Evolutionary conservation across 2,888 invertebrate species (phyloP), one percentile per base, ranked within the genome.

Genomic region (Alsophila aescularia): DNA sequence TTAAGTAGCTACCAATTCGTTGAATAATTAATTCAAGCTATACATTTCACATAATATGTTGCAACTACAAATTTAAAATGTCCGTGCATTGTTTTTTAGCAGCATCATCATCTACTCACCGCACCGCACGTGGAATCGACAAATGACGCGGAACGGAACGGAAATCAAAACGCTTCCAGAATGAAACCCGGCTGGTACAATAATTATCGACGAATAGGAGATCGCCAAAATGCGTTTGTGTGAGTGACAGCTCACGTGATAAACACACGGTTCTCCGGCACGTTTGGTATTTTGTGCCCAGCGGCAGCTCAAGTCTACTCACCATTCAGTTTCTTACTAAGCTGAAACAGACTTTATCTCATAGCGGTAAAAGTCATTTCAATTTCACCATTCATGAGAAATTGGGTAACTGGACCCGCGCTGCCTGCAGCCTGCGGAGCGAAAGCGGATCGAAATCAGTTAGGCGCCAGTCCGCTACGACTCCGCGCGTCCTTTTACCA

Each of bases 371-470:
- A 13, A 29, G 29, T 8, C 16, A 42, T 34, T 35, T 24, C 13
- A 27, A n/a, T 14, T 34, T n/a, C 2, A 7, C 8, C 27, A n/a
- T 6, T 12, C 8, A n/a, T 2, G 37, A 21, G 1, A 48, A 14
- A 2, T 32, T 5, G 18, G 18, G 21, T 9, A 40, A 27, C 41
- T 27, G 21, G 42, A 42, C 16, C 27, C 31, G 36, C 29, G n/a
- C 13, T 31, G 42, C 10, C 37, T 32, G 16, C 24, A 36, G 31
- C 10, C 27, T 40, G 29, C 49, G 34, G 15, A 36, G 27, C 45
- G 45, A 36, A 35, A 49, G 27, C 35, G 29, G 41, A 29, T 42
- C 50, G 50, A 36, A 49, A 21, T 12, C 36, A 42, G 50, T 42
- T 21, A 29, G 36, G 42, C 50, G 50, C n/a, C 29, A 10, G 36